Evolutionary conservation across 2,797 vertebrate genomes (phyloP), one percentile per base, ranked within the genome.

Genomic region (Malurus leucopterus): DNA sequence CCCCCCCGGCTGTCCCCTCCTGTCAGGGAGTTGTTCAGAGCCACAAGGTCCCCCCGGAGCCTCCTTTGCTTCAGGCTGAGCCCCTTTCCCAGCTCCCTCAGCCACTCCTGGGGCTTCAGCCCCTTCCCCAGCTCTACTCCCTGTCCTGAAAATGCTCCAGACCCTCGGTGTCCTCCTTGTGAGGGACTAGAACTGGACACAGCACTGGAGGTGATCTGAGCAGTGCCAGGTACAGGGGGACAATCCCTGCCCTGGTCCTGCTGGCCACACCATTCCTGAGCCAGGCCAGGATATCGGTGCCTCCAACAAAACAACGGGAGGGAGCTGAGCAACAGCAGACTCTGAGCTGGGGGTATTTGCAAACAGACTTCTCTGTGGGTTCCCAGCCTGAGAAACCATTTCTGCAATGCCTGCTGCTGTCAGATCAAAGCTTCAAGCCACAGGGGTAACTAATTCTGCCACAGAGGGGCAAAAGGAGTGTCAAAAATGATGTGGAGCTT

Each of bases 1-100:
- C 4, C 1, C 3, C 11, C 8, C 41, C 0, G 0, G 53, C 46
- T 65, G 21, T 2, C 21, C 24, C 30, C 21, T 72, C 59, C 68
- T 59, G 32, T 40, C 75, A 73, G 75, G 75, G 68, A 59, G 5
- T 3, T 67, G 53, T 57, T 41, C 40, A 67, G 68, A 67, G 41
- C 34, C 20, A 61, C 0, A n/a, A 54, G 47, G 41, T 1, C 13
- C 19, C 46, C 11, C 40, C 53, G 41, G 53, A 79, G 54, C 34
- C 54, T 59, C 75, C 74, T 79, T 53, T n/a, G 4, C 61, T 73
- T 61, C 68, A 80, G 41, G 21, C 51, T 72, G 53, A 72, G 67
- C 46, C 20, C 59, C 46, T 54, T 61, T 4, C 74, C 27, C 59
- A 72, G 53, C 47, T 67, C 75, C 46, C 61, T 67, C 47, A 73